Evolutionary conservation across 1,140 invertebrate genomes (phyloP).

Genomic region (Mya arenaria): DNA sequence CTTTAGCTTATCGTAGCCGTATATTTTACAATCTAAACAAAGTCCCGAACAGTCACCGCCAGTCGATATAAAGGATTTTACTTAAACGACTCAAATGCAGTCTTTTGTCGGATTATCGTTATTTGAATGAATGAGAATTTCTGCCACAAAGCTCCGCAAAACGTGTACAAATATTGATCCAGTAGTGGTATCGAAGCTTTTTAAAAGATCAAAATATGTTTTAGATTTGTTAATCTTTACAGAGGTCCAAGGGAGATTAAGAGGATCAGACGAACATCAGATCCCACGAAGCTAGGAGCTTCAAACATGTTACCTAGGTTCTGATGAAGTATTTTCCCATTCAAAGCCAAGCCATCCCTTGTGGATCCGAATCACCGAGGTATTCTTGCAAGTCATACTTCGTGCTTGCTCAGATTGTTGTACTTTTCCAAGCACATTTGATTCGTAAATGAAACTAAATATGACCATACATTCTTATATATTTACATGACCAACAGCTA

Average conservation of each 20-base stretch:
- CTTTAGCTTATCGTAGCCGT: constrained; percentile 26
- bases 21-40: constrained; percentile 41
- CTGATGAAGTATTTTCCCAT: not conserved
- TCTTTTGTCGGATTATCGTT: constrained; percentile 39
- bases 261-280: constrained; percentile 39
- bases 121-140: constrained; percentile 43
- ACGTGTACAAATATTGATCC: constrained; percentile 53
- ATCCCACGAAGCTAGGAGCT: constrained; percentile 22
- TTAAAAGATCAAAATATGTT: constrained; percentile 44
- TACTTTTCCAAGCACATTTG: too few species aligned
- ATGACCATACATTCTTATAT: too few species aligned
- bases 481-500: too few species aligned
- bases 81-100: constrained; percentile 17
- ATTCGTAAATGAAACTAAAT: too few species aligned
- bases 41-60: constrained; percentile 11
- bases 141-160: constrained; percentile 38
- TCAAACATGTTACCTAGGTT: not conserved
- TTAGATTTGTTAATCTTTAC: constrained; percentile 44
- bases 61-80: constrained; percentile 46
- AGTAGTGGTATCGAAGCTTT: constrained; percentile 41
- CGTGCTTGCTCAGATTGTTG: too few species aligned
- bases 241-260: constrained; percentile 26
- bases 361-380: too few species aligned
- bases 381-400: too few species aligned
- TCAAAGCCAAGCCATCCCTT: too few species aligned